Evolutionary conservation across 2,113 vertebrate genomes (phyloP), one percentile per base, ranked within the genome.

Genomic region (Strix aluco): DNA sequence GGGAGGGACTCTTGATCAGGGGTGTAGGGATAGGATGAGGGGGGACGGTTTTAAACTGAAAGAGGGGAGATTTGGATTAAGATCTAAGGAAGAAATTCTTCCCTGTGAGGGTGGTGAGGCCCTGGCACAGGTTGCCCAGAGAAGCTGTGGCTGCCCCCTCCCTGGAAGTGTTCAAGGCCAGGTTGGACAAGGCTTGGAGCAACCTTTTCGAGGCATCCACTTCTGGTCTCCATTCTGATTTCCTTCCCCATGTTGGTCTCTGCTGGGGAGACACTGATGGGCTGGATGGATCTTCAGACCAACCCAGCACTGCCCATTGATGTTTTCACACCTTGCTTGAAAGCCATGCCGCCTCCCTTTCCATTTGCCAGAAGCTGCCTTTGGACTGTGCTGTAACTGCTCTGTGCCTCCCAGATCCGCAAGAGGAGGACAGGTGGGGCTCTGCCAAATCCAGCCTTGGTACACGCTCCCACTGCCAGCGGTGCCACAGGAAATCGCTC

Each of bases 401-500:
- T 69, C 18, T 3, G 3, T 0, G 1, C 40, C 15, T 36, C n/a
- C 30, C 62, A 49, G 6, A 6, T 49, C n/a, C 62, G 36, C 26
- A 14, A 19, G 46, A 73, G 52, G 30, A n/a, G 46, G 46, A 10
- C 38, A 17, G 6, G 13, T 1, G 10, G 19, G 34, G 30, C 52
- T 74, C 10, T 32, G 55, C 59, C 55, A 13, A 44, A 27, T 5
- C 54, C 75, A 11, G 47, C 40, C 47, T 27, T 27, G 40, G 54
- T 19, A 20, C 12, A 20, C 5, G 40, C 40, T 81, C 40, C 47
- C 3, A 1, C 61, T 75, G 69, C 54, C 3, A 1, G 40, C 9
- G 1, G n/a, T 7, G 11, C 67, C 58, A 4, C 0, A 17, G 21
- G 61, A 47, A 67, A 92, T 19, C 2, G 0, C 25, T 61, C 69